Evolutionary conservation across 2,797 vertebrate genomes (phyloP).

Genomic region (Acomys russatus): DNA sequence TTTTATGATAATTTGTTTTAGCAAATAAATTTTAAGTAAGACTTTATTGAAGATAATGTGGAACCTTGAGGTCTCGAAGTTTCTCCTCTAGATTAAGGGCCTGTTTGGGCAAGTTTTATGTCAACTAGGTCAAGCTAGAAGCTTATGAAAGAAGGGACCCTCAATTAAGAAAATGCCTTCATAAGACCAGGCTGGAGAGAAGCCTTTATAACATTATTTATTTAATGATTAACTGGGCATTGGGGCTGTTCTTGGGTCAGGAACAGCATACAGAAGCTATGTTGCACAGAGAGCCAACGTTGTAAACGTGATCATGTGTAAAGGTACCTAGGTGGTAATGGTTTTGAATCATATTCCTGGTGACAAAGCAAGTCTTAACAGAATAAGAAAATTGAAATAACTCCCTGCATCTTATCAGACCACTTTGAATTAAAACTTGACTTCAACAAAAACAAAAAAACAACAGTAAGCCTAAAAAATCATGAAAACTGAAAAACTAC

Average conservation of each 20-base stretch:
- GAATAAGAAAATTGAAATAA: too few species aligned
- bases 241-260: background rate
- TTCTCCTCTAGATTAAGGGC: background rate
- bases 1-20: constrained; percentile 68
- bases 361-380: background rate
- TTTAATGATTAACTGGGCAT: background rate
- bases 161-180: background rate
- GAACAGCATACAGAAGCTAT: too few species aligned
- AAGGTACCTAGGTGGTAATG: background rate
- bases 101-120: background rate
- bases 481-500: too few species aligned
- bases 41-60: constrained; percentile 35
- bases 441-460: too few species aligned
- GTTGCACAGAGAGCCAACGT: background rate
- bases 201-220: too few species aligned
- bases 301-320: too few species aligned
- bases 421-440: too few species aligned
- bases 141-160: background rate
- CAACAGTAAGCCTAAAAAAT: too few species aligned
- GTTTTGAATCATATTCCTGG: background rate
- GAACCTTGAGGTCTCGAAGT: background rate
- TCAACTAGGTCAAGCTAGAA: background rate
- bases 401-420: too few species aligned
- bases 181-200: background rate
- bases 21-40: constrained; percentile 58